A percentile compares a stretch with the other conserved stretches of the same genome.
These are phyloP conservation scores for Anneissia japonica DNA, from an alignment of 35 echinoderm and acorn worm species.

Conservation along the genomic window DNA sequence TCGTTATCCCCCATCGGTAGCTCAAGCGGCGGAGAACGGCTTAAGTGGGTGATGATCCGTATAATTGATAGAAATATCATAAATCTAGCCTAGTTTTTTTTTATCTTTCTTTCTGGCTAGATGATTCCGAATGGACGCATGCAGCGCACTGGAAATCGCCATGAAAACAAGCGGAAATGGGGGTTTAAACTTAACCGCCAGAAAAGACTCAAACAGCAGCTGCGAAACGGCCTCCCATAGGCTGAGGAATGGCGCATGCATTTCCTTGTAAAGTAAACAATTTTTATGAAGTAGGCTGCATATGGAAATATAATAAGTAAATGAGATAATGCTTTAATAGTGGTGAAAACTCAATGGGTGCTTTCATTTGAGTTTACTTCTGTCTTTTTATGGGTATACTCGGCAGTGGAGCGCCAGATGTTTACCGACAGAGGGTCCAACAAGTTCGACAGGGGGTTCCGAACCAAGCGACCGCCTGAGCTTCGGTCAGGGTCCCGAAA, in stretches of 20 bases:
- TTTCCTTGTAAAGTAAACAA: background rate
- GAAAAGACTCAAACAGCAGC: background rate
- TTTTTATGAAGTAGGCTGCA: background rate
- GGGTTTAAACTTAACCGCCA: background rate
- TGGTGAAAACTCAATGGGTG: too few species aligned
- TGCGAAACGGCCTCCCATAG: background rate
- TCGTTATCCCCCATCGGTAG: background rate
- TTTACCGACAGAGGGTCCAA: too few species aligned
- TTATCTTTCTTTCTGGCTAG: background rate
- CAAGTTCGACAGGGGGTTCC: too few species aligned
- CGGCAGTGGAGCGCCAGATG: too few species aligned
- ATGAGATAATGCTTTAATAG: too few species aligned
- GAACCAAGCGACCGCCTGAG: too few species aligned
- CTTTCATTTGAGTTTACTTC: too few species aligned
- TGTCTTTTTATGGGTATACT: too few species aligned
- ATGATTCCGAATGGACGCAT: background rate
- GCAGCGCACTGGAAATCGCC: background rate
- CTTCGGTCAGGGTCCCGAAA: too few species aligned
- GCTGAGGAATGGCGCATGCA: background rate
- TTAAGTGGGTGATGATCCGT: background rate
- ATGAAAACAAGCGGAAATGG: background rate
- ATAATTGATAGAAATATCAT: slow-evolving; percentile 2
- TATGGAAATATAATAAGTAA: background rate
- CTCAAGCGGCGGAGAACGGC: background rate
- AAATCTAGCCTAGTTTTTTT: background rate